Percentiles rank a stretch among this genome's conserved stretches.
phyloP scores from a whole-genome alignment of 2,888 invertebrate species.

The Sminthurides aquaticus region DNA sequence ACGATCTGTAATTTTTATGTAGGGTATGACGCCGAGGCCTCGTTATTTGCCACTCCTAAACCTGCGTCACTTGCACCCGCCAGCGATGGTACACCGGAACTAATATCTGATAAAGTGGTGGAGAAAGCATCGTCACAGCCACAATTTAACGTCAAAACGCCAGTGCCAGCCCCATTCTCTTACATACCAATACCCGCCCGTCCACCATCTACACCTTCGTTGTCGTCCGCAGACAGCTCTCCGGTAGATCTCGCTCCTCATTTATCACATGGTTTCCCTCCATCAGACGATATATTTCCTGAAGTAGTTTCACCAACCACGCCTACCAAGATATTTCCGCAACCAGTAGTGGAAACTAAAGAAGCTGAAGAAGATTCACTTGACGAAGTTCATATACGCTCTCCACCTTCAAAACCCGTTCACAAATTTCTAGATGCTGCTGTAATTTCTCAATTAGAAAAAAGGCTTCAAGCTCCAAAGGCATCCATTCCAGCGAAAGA shows the following conservation, averaged over 20 bases:
- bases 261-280: background rate
- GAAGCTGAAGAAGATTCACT: background rate
- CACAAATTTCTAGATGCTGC: background rate
- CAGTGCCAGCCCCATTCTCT: background rate
- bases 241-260: background rate
- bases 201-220: conserved; percentile 9
- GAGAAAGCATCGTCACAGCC: no score
- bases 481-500: background rate
- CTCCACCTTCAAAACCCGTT: background rate
- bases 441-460: background rate
- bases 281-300: background rate
- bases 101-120: no score
- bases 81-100: no score
- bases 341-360: background rate
- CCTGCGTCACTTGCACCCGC: no score
- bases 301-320: background rate
- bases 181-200: conserved; percentile 2
- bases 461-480: background rate
- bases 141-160: no score
- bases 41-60: background rate
- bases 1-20: background rate
- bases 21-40: background rate
- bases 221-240: background rate
- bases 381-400: background rate
- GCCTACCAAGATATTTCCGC: background rate